Evolutionary conservation across 2,797 vertebrate species (phyloP).

Genomic region (Cynodonichthys magdalenae): DNA sequence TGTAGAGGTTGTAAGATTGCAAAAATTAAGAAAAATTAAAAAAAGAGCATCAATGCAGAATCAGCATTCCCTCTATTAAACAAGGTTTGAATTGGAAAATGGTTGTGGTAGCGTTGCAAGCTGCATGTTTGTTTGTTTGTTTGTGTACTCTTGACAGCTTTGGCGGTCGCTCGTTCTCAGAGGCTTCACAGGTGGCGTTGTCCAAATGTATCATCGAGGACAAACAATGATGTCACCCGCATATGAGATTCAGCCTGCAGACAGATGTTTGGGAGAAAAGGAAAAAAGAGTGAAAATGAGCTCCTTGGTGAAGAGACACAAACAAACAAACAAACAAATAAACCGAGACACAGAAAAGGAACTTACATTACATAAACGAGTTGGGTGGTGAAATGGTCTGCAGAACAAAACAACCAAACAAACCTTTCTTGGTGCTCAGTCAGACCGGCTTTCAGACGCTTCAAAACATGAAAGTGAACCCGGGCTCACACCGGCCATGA

Average conservation of each 20-base stretch:
- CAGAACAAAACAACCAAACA: neutral
- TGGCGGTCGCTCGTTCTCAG: conserved; percentile 17
- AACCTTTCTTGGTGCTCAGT: conserved; percentile 11
- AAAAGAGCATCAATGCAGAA: neutral
- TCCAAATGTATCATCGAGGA: conserved; percentile 35
- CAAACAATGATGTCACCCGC: conserved; percentile 21
- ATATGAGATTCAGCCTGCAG: conserved; percentile 17
- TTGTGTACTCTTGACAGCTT: conserved; percentile 53
- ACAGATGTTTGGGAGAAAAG: conserved; percentile 32
- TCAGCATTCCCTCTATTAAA: neutral
- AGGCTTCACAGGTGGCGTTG: conserved; percentile 44
- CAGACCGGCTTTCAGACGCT: conserved; percentile 27
- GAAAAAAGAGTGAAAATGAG: conserved; percentile 36
- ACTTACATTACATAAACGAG: conserved; percentile 1
- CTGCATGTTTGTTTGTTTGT: conserved; percentile 18
- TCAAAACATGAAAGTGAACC: conserved; percentile 39
- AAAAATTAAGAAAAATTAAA: no score
- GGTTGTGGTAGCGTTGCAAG: conserved; percentile 10
- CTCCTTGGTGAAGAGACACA: conserved; percentile 13
- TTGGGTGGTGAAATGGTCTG: neutral
- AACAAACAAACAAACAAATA: conserved; percentile 6
- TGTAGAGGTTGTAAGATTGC: no score
- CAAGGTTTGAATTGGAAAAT: conserved; percentile 17
- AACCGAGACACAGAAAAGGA: neutral
- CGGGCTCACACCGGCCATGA: conserved; percentile 32